Percentiles rank a stretch among this genome's conserved stretches.
Conservation (phyloP, 1,140 invertebrate species). For the Arion vulgaris region DNA sequence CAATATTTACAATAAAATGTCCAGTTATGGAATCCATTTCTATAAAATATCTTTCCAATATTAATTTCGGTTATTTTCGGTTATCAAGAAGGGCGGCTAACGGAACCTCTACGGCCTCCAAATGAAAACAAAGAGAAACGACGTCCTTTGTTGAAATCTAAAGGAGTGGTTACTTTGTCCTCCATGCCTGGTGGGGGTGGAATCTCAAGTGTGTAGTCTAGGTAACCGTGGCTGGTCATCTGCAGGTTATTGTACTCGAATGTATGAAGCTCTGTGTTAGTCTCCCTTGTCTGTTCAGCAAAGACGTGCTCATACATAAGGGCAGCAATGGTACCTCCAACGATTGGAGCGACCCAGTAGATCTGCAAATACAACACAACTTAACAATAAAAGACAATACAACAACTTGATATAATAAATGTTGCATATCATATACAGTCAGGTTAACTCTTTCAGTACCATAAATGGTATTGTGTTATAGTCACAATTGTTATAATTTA, state of each 20-base stretch:
- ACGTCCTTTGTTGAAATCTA: not conserved
- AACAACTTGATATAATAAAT: too few species aligned
- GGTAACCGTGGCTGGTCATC: not conserved
- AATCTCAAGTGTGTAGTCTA: constrained; percentile 4
- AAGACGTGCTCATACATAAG: constrained; percentile 11
- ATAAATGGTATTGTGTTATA: not conserved
- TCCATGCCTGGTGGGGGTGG: not conserved
- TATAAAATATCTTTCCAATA: too few species aligned
- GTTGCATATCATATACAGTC: not conserved
- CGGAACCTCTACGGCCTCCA: too few species aligned
- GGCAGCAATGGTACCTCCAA: not conserved
- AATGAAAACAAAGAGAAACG: not conserved
- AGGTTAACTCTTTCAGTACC: not conserved
- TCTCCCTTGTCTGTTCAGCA: not conserved
- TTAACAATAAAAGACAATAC: too few species aligned
- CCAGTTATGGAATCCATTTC: too few species aligned
- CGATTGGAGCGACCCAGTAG: constrained; percentile 9
- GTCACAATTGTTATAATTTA: too few species aligned
- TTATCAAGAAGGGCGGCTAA: too few species aligned
- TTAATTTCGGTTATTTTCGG: too few species aligned
- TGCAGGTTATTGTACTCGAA: not conserved
- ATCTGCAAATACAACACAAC: constrained; percentile 2
- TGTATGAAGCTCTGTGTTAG: not conserved
- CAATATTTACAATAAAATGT: too few species aligned
- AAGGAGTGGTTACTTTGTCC: not conserved